A percentile compares a stretch with the other conserved stretches of the same genome.
phyloP scores from a whole-genome alignment of 2,797 vertebrate genomes.

The Betta splendens region DNA sequence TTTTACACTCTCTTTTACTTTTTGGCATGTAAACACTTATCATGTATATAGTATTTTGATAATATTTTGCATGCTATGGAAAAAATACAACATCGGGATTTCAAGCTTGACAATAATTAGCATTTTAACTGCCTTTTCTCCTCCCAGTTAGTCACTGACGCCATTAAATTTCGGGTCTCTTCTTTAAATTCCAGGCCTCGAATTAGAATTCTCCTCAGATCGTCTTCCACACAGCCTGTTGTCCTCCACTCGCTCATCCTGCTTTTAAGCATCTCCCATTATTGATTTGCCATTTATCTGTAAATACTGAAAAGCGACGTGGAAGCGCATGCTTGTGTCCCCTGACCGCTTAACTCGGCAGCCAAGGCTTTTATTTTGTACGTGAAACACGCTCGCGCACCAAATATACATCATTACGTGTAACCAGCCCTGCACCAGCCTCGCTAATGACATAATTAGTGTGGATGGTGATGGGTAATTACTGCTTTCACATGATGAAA shows the following conservation, averaged over 20 bases:
- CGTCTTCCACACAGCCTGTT: constrained; percentile 8
- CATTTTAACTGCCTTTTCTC: constrained; percentile 7
- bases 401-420: constrained; percentile 13
- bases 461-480: constrained; percentile 69
- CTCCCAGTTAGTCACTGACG: constrained; percentile 6
- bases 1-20: too few species aligned
- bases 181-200: too few species aligned
- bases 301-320: constrained; percentile 37
- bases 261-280: constrained; percentile 22
- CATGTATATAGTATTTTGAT: too few species aligned
- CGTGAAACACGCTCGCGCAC: constrained; percentile 15
- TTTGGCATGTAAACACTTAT: too few species aligned
- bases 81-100: too few species aligned
- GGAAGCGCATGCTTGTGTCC: constrained; percentile 23
- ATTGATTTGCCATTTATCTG: constrained; percentile 52
- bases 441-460: constrained; percentile 70
- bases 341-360: constrained; percentile 22
- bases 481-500: constrained; percentile 56
- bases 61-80: too few species aligned
- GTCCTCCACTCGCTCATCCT: constrained; percentile 7
- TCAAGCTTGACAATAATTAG: too few species aligned
- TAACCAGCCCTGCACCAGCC: constrained; percentile 32
- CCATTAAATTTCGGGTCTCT: constrained; percentile 9
- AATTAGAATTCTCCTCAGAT: constrained; percentile 25
- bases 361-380: constrained; percentile 22